Evolutionary conservation across 1,140 invertebrate species (phyloP).

Genomic region (Cecropterus lyciades): DNA sequence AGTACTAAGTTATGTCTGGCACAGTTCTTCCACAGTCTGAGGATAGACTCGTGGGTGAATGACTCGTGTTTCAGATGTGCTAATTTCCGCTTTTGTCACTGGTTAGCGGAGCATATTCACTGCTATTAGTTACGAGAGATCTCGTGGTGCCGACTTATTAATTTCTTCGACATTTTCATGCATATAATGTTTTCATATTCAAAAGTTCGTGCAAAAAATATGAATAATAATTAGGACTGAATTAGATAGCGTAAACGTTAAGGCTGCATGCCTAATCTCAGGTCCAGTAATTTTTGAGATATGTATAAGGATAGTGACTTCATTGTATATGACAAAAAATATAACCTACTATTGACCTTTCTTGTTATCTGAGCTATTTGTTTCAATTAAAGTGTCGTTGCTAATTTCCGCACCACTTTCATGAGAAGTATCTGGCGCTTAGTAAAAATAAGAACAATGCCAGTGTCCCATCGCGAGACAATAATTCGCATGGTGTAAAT

Average conservation of each 20-base stretch:
- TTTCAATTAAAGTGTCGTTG: slow-evolving; percentile 74
- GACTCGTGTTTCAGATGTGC: slow-evolving; percentile 67
- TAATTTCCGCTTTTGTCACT: slow-evolving; percentile 71
- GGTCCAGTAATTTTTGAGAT: no score
- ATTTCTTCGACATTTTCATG: slow-evolving; percentile 42
- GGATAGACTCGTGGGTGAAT: slow-evolving; percentile 55
- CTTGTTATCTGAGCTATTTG: slow-evolving; percentile 57
- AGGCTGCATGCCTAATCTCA: no score
- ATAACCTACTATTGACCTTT: slow-evolving; percentile 42
- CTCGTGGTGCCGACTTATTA: slow-evolving; percentile 51
- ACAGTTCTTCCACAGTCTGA: slow-evolving; percentile 22
- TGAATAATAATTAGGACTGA: no score
- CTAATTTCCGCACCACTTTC: slow-evolving; percentile 69
- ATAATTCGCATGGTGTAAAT: slow-evolving; percentile 6
- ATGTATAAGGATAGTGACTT: slow-evolving; percentile 26
- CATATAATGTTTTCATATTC: slow-evolving; percentile 8
- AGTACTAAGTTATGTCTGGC: background rate
- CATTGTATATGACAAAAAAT: slow-evolving; percentile 18
- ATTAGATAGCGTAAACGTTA: no score
- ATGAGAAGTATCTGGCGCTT: slow-evolving; percentile 50
- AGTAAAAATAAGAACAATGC: slow-evolving; percentile 33
- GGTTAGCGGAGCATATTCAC: slow-evolving; percentile 56
- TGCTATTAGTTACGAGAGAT: slow-evolving; percentile 49
- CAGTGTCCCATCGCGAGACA: slow-evolving; percentile 8
- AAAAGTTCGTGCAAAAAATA: no score